Evolutionary conservation across 64 coral and sea anemone genomes (phyloP), one percentile per base, ranked within the genome.

Genomic region (Actinia tenebrosa): DNA sequence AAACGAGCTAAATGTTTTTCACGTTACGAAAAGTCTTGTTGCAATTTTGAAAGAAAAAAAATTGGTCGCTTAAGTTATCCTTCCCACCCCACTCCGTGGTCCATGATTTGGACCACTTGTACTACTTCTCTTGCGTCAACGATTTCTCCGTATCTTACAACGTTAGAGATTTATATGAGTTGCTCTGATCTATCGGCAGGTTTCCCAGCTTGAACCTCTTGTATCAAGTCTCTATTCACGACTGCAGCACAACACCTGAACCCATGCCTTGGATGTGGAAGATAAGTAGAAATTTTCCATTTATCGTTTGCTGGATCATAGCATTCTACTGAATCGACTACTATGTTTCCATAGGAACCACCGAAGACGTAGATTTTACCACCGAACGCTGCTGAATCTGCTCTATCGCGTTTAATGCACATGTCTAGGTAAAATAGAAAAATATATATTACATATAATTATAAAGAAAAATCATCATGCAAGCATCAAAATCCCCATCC

Each of bases 301-400:
- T 90, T 82, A 50, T 92, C 61, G 63, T 72, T 26, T 5, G 58
- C 83, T 44, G 87, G 53, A 58, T 91, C 87, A 56, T 98, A 98
- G 89, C 95, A 98, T 79, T 98, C 95, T 7, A 98, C 95, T 8
- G 95, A 94, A 61, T 91, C 90, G 46, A 94, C 87, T 25, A 89
- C 85, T 16, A 98, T 87, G 89, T 94, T 88, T 14, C 95, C 95
- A 86, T 92, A 98, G 16, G 95, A 98, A 84, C 95, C 95, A 17
- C 95, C 95, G 45, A 98, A 91, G 11, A 94, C 92, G 75, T 98
- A 98, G 44, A 98, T 98, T 87, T 94, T 98, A 4, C 89, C 89
- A 17, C 87, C 79, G 79, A 94, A 98, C 13, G 45, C 87, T 26
- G 92, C 87, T 6, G 92, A 92, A 22, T 85, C 87, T 0, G 92